Percentiles rank a stretch among this genome's conserved stretches.
Conservation (phyloP, 1,140 invertebrate genomes). For the Leptinotarsa lineolata region DNA sequence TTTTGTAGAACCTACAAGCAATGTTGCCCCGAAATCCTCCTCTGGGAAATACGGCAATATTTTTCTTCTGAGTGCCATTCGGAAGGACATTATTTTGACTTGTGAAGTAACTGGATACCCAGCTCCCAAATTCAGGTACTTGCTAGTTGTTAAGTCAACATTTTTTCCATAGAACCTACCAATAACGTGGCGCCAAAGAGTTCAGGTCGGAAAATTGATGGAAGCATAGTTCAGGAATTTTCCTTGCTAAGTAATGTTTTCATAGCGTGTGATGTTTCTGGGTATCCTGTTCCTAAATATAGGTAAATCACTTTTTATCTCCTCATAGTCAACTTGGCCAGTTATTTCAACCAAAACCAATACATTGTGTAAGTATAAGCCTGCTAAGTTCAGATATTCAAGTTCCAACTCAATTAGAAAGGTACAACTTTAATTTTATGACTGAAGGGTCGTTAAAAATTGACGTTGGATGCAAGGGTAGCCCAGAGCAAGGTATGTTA, state of each 20-base stretch:
- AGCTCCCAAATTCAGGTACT: conserved; percentile 69
- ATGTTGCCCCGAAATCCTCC: conserved; percentile 67
- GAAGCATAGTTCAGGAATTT: conserved; percentile 62
- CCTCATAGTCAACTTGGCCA: not conserved
- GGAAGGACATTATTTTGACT: conserved; percentile 62
- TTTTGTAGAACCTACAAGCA: conserved; percentile 68
- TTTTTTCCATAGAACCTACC: conserved; percentile 64
- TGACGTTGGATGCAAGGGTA: not conserved
- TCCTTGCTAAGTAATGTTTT: conserved; percentile 50
- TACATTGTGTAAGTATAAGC: too few species aligned
- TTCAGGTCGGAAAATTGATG: conserved; percentile 63
- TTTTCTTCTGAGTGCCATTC: conserved; percentile 69
- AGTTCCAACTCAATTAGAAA: too few species aligned
- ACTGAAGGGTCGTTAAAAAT: too few species aligned
- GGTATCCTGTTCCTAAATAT: conserved; percentile 64
- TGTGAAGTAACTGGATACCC: conserved; percentile 72
- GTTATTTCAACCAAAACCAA: not conserved
- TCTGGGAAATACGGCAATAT: conserved; percentile 70
- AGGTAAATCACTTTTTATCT: conserved; percentile 55
- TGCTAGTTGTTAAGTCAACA: conserved; percentile 46
- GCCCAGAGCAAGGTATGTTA: conserved; percentile 2
- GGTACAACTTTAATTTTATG: too few species aligned
- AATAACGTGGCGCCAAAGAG: conserved; percentile 70
- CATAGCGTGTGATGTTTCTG: conserved; percentile 63
- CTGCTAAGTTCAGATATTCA: too few species aligned